Evolutionary conservation across 2,888 invertebrate genomes (phyloP).

Genomic region (Bibio marci): DNA sequence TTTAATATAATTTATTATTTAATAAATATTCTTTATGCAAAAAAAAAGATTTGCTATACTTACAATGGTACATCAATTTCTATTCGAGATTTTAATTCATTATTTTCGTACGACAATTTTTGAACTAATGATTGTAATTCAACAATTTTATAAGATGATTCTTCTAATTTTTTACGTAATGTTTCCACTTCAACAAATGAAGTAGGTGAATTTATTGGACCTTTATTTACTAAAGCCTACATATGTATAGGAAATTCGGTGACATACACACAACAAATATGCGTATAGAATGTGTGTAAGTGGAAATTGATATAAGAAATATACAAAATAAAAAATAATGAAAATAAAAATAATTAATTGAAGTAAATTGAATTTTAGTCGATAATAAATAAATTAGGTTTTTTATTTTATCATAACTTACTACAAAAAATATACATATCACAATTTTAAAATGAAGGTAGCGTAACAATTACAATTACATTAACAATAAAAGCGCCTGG

Average conservation of each 20-base stretch:
- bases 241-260: no score
- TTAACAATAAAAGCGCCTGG: no score
- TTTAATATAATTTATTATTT: slow-evolving; percentile 14
- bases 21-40: no score
- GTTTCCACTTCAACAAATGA: slow-evolving; percentile 21
- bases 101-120: slow-evolving; percentile 63
- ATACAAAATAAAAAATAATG: no score
- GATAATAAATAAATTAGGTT: no score
- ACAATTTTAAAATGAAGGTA: no score
- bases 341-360: no score
- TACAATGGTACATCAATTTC: slow-evolving; percentile 26
- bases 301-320: neutral
- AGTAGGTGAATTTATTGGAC: neutral
- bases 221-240: neutral
- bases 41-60: slow-evolving; percentile 12
- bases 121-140: slow-evolving; percentile 43
- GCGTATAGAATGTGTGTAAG: neutral
- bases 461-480: no score
- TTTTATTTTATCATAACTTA: no score
- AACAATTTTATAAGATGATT: slow-evolving; percentile 25
- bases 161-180: slow-evolving; percentile 24
- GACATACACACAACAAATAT: neutral
- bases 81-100: slow-evolving; percentile 45
- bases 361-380: no score
- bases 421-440: no score